Conservation (phyloP, 2,888 invertebrate genomes). For the Bursaphelenchus okinawaensis region DNA sequence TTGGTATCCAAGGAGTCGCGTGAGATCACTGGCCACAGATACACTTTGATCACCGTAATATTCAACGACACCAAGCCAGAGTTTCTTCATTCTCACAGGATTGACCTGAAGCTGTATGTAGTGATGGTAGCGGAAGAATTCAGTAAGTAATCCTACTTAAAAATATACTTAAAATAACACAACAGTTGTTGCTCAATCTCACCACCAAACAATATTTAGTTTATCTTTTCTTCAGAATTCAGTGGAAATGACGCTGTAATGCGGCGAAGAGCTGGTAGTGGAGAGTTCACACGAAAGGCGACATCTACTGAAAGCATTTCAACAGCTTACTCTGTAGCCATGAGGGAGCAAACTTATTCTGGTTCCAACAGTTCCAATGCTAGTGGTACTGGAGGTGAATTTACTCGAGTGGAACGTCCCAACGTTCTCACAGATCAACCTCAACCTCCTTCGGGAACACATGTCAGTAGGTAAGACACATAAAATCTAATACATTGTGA, state of each 20-base stretch:
- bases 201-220: no score
- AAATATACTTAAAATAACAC: background rate
- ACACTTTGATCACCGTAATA: conserved; percentile 26
- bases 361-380: background rate
- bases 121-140: conserved; percentile 27
- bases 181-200: background rate
- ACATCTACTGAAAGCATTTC: background rate
- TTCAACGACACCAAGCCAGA: conserved; percentile 20
- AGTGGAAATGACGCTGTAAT: background rate
- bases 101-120: conserved; percentile 35
- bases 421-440: background rate
- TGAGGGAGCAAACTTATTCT: background rate
- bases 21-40: conserved; percentile 5
- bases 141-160: background rate
- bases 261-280: background rate
- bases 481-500: no score
- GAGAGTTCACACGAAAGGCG: background rate
- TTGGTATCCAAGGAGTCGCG: conserved; percentile 26
- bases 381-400: background rate
- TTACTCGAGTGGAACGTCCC: background rate
- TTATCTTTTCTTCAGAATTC: background rate
- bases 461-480: background rate
- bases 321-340: background rate
- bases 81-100: conserved; percentile 10
- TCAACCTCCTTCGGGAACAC: background rate